Evolutionary conservation across 2,888 invertebrate species (phyloP).

Genomic region (Melanophora roralis): DNA sequence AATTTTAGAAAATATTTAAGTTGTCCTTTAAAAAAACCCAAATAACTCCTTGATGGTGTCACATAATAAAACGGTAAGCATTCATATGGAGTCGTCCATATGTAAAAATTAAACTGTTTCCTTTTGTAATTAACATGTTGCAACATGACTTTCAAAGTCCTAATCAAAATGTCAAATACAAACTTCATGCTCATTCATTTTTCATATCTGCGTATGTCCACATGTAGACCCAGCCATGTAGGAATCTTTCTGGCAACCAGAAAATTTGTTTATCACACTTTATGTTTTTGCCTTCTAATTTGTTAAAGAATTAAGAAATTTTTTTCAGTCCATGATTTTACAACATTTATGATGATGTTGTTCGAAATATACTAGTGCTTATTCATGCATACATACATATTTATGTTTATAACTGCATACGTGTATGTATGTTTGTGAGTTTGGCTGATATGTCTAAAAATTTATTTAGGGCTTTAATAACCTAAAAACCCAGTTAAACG

Average conservation of each 20-base stretch:
- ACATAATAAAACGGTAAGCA: too few relatives aligned
- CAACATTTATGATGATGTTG: conserved; percentile 18
- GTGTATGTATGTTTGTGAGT: neutral
- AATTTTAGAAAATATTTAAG: too few relatives aligned
- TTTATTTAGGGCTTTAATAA: conserved; percentile 54
- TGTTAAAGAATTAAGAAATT: neutral
- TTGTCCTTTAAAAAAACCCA: too few relatives aligned
- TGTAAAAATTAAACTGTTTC: neutral
- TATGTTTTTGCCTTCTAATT: neutral
- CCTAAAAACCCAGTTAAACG: conserved; percentile 60
- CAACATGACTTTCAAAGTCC: conserved; percentile 44
- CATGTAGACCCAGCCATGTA: neutral
- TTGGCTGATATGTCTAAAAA: conserved; percentile 20
- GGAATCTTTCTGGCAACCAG: neutral
- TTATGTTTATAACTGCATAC: neutral
- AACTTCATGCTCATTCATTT: conserved; percentile 17
- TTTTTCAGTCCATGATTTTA: conserved; percentile 8
- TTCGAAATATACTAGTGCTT: too few relatives aligned
- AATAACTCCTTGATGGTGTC: too few relatives aligned
- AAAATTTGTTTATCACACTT: neutral
- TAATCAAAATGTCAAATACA: conserved; percentile 61
- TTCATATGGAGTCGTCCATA: too few relatives aligned
- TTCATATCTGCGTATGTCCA: neutral
- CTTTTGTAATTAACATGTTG: conserved; percentile 54
- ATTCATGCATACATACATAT: too few relatives aligned